Conservation (phyloP, 2,888 invertebrate genomes). For the Actias luna region DNA sequence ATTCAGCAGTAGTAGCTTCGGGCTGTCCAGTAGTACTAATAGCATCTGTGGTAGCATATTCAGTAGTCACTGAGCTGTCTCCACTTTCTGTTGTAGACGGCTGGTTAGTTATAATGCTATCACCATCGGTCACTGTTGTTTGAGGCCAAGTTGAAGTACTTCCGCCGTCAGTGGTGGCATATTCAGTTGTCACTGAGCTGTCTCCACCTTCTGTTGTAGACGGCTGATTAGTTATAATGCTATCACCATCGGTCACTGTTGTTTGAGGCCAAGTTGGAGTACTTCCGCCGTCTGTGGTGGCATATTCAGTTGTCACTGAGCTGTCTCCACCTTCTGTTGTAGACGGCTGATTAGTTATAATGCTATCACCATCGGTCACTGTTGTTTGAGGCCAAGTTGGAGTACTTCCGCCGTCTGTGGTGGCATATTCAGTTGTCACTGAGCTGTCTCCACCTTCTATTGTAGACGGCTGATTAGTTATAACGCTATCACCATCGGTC, state of each 20-base stretch:
- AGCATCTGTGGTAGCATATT: constrained; percentile 2
- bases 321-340: not conserved
- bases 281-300: not conserved
- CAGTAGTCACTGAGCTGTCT: not conserved
- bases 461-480: constrained; percentile 1
- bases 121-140: constrained; percentile 6
- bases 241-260: not conserved
- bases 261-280: not conserved
- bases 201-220: constrained; percentile 3
- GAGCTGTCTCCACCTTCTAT: too few species aligned
- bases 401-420: too few species aligned
- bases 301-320: not conserved
- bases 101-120: not conserved
- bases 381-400: constrained; percentile 5
- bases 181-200: not conserved
- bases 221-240: not conserved
- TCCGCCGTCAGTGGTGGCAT: not conserved
- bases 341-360: not conserved
- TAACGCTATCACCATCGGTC: not conserved
- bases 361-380: not conserved
- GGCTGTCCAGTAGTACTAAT: not conserved
- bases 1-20: not conserved
- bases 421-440: too few species aligned
- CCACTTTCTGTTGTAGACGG: not conserved
- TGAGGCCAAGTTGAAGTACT: not conserved